A percentile compares a stretch with the other conserved stretches of the same genome.
These are phyloP conservation scores for Heliconius congener DNA, from an alignment of 1,140 invertebrate species.

Conservation along the genomic window DNA sequence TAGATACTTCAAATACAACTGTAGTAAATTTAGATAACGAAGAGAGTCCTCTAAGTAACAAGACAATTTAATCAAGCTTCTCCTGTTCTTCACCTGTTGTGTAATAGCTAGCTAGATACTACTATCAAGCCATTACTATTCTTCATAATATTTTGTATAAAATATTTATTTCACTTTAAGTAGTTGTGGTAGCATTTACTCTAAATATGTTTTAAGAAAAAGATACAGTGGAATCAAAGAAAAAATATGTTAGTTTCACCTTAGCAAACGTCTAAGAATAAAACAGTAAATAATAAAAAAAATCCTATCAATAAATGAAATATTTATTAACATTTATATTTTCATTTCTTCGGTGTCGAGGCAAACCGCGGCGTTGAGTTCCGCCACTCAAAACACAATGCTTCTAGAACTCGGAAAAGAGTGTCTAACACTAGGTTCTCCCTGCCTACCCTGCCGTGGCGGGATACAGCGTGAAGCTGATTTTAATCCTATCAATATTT, in stretches of 20 bases:
- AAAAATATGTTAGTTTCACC: not conserved
- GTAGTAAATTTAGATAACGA: slow-evolving; percentile 6
- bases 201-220: too few relatives aligned
- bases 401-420: too few relatives aligned
- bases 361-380: too few relatives aligned
- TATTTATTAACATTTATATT: too few relatives aligned
- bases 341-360: too few relatives aligned
- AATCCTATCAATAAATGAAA: not conserved
- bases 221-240: too few relatives aligned
- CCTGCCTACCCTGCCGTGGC: too few relatives aligned
- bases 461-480: too few relatives aligned
- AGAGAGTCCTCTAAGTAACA: not conserved
- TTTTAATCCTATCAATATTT: not conserved
- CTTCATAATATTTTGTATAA: not conserved
- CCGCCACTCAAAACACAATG: too few relatives aligned
- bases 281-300: not conserved
- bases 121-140: not conserved
- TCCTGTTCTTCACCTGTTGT: not conserved
- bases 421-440: too few relatives aligned
- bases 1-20: not conserved
- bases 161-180: not conserved
- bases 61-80: not conserved
- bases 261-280: not conserved
- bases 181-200: not conserved
- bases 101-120: not conserved